Conservation (phyloP, 2,113 vertebrate species). For the human (Homo sapiens) region DNA sequence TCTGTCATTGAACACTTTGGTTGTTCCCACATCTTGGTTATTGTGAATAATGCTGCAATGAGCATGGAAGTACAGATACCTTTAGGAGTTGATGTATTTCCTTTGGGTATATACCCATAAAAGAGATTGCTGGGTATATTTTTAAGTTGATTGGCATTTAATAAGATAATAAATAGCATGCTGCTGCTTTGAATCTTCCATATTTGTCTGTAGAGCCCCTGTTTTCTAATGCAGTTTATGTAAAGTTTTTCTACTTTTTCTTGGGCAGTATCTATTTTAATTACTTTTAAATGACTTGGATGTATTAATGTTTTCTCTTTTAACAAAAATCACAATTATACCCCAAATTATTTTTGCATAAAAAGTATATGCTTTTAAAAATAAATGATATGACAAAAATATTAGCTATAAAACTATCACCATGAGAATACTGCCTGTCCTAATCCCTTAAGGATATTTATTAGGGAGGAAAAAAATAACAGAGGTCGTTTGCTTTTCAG, state of each 20-base stretch:
- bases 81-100: neutral
- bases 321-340: neutral
- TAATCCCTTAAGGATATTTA: neutral
- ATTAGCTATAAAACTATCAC: neutral
- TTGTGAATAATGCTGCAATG: neutral
- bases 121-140: neutral
- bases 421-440: neutral
- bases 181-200: neutral
- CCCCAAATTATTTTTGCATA: neutral
- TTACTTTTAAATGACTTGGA: conserved; percentile 6
- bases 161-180: neutral
- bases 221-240: neutral
- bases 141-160: neutral
- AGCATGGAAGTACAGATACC: neutral
- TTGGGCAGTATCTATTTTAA: neutral
- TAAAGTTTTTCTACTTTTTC: neutral
- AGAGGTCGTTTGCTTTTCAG: neutral
- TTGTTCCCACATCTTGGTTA: neutral
- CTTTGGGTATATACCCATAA: neutral
- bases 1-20: neutral
- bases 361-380: neutral
- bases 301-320: neutral
- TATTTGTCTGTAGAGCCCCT: neutral
- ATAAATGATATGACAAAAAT: neutral
- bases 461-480: neutral